These are phyloP conservation scores for Colossoma macropomum DNA, from an alignment of 2,113 vertebrate genomes.

Conservation along the genomic window DNA sequence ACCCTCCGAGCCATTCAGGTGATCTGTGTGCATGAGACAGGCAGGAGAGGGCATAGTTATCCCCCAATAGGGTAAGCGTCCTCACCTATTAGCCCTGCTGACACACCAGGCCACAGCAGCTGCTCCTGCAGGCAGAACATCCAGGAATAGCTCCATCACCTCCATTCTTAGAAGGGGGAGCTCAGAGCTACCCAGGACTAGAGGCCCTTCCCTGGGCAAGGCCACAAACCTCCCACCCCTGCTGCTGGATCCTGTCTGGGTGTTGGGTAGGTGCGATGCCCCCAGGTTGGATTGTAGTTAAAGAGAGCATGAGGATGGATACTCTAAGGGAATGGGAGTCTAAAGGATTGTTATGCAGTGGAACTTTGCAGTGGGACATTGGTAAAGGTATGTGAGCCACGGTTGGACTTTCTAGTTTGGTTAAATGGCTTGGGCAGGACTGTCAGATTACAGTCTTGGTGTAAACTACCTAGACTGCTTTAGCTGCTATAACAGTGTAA, in stretches of 20 bases:
- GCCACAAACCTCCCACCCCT: neutral
- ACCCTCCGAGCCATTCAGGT: constrained; percentile 82
- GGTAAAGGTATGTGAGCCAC: neutral
- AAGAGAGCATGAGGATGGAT: constrained; percentile 13
- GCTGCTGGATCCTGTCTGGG: constrained; percentile 11
- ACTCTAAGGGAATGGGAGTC: neutral
- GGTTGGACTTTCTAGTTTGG: constrained; percentile 9
- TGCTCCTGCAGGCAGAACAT: constrained; percentile 76
- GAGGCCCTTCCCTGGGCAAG: constrained; percentile 21
- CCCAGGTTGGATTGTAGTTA: constrained; percentile 31
- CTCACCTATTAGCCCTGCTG: constrained; percentile 76
- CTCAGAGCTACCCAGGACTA: constrained; percentile 9
- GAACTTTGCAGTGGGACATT: constrained; percentile 19
- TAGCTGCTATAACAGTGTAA: neutral
- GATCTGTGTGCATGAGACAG: constrained; percentile 76
- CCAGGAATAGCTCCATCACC: constrained; percentile 76
- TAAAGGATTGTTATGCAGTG: neutral
- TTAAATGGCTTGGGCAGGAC: neutral
- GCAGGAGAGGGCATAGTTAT: constrained; percentile 74
- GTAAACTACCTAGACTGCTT: too few relatives aligned
- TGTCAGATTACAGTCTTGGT: too few relatives aligned
- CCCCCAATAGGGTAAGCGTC: constrained; percentile 77
- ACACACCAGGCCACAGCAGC: constrained; percentile 40
- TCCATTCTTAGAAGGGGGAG: constrained; percentile 1
- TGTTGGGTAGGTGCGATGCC: constrained; percentile 23